Evolutionary conservation across 2,113 vertebrate species (phyloP), one percentile per base, ranked within the genome.

Genomic region (Phoenicopterus ruber): DNA sequence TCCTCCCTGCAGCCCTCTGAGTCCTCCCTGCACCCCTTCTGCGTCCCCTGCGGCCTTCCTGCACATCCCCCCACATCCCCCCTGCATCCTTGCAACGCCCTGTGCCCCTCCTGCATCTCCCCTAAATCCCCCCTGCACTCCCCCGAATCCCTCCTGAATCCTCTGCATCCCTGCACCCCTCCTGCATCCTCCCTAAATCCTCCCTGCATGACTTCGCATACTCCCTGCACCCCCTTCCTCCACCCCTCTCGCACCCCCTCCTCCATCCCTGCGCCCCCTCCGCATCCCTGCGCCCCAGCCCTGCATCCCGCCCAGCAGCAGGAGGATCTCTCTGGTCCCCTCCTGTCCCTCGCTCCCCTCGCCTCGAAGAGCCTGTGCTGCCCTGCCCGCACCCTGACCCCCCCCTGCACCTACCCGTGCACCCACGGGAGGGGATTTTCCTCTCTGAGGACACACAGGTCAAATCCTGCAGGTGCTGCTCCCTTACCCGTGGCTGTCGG

Each of bases 291-390:
- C 5, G 0, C 32, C 38, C 34, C 66, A 34, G 14, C 21, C 38
- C 18, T 10, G 36, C 31, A 6, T 49, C 44, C 55, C 32, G 0
- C 62, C 21, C 42, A 7, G 63, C 54, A 70, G 38, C 63, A 40
- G 46, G 17, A 31, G 13, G 16, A 0, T 40, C 21, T 34, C 36
- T 13, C 36, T 17, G 20, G 9, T 69, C 31, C 47, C 21, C 6
- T 44, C 34, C 34, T 36, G 21, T 32, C n/a, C n/a, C 14, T 58
- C 8, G 1, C 7, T 34, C 25, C 32, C 20, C n/a, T 63, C 10
- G 0, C 32, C 18, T 1, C 7, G 3, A 29, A 24, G 31, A 69
- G 4, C 14, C 16, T 7, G 20, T 29, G 31, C 17, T 2, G 0
- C 17, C 31, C 15, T 20, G 22, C 49, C 32, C 2, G 2, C 57